Evolutionary conservation across 2,113 vertebrate genomes (phyloP).

Genomic region (Pluvialis apricaria): DNA sequence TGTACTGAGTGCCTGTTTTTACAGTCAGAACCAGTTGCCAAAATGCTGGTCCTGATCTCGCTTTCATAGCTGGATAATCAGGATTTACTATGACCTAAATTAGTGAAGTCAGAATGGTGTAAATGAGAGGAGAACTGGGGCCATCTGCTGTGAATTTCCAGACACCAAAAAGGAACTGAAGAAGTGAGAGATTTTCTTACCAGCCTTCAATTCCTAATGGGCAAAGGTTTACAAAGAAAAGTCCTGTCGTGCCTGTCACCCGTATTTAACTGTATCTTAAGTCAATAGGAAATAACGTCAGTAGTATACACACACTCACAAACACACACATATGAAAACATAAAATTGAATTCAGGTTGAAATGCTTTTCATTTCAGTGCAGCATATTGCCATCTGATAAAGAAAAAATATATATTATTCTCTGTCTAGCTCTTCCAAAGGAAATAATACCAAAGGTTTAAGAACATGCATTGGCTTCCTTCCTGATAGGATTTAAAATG

Average conservation of each 20-base stretch:
- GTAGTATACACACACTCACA: background rate
- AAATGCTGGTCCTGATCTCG: background rate
- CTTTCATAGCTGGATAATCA: conserved; percentile 26
- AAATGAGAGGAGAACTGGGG: conserved; percentile 21
- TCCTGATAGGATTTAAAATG: conserved; percentile 50
- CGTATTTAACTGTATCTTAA: conserved; percentile 3
- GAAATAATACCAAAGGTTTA: conserved; percentile 57
- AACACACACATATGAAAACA: background rate
- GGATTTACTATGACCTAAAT: conserved; percentile 24
- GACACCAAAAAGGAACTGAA: background rate
- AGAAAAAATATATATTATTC: conserved; percentile 17
- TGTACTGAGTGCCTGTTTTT: background rate
- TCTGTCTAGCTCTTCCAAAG: conserved; percentile 54
- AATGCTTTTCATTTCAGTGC: conserved; percentile 30
- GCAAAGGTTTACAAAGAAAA: background rate
- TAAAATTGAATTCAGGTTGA: conserved; percentile 3
- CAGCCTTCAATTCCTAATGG: background rate
- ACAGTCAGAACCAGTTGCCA: background rate
- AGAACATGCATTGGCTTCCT: conserved; percentile 55
- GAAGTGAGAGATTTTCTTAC: background rate
- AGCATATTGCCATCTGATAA: conserved; percentile 43
- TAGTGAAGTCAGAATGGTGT: background rate
- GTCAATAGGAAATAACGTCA: conserved; percentile 8
- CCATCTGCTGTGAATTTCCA: conserved; percentile 32
- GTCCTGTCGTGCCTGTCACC: background rate